Evolutionary conservation across 2,113 vertebrate genomes (phyloP), one percentile per base, ranked within the genome.

Genomic region (Dromaius novaehollandiae): DNA sequence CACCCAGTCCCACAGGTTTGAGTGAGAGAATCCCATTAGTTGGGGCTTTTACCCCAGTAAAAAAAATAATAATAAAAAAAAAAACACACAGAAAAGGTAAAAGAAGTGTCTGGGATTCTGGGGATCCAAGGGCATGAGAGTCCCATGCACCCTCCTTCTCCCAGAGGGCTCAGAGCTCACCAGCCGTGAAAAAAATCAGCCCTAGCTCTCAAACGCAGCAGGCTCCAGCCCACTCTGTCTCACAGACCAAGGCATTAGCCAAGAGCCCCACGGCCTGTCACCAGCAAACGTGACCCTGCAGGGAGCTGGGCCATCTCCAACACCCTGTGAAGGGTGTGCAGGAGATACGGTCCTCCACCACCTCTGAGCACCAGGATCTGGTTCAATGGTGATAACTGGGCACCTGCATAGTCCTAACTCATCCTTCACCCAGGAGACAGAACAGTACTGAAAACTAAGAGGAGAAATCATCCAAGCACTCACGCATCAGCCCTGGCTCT

Each of bases 201-300:
- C n/a, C 34, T 60, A 25, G 88, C 22, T 56, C 68, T 50, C 51
- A n/a, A 18, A 65, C 17, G 30, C 79, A 60, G 42, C 61, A 69
- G 69, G 12, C 40, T 38, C 28, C 17, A 58, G 26, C 3, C 90
- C 12, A 1, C 3, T 26, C 46, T 13, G 2, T 24, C 71, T 76
- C 14, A 4, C 85, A 80, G 75, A 11, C 2, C 64, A 25, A n/a
- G 19, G 55, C 2, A 0, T 25, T 2, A 21, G 16, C 3, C 0
- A 30, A 75, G 15, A 80, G 10, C 46, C 69, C 30, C 0, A 0
- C 51, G 36, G 19, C 34, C 4, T 16, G 50, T 17, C 4, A 34
- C 48, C 19, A 30, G 51, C 71, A 82, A 36, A 38, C 5, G 1
- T 0, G 3, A 21, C 9, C 61, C 56, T 7, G 0, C 38, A 1